Percentiles rank a stretch among this genome's conserved stretches.
Conservation (phyloP, 1,140 invertebrate genomes). For the Babylonia areolata region DNA sequence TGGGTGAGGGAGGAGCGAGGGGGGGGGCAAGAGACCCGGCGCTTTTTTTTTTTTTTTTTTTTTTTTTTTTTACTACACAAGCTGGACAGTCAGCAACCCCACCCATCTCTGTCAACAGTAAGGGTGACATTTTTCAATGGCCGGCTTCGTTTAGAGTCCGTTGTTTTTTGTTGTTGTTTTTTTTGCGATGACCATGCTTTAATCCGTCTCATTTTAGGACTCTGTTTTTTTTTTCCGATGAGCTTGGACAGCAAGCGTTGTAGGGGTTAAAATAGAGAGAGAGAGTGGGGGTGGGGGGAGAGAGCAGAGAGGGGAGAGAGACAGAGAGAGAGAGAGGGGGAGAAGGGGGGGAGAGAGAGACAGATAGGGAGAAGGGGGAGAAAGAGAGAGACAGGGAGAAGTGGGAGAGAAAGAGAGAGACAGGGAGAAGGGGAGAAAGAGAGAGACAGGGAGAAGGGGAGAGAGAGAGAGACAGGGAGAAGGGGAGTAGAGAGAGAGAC, state of each 20-base stretch:
- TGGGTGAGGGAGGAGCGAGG: neutral
- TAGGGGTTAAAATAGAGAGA: neutral
- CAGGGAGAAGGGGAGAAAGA: too few relatives aligned
- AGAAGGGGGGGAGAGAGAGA: too few relatives aligned
- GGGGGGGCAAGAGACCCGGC: neutral
- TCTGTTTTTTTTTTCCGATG: neutral
- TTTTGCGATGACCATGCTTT: conserved; percentile 11
- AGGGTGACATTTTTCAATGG: neutral
- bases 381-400: too few relatives aligned
- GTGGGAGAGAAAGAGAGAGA: too few relatives aligned
- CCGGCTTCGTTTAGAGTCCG: neutral
- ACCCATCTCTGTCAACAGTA: too few relatives aligned
- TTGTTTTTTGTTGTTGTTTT: too few relatives aligned
- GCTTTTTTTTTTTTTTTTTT: too few relatives aligned
- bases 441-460: too few relatives aligned
- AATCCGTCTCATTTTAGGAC: neutral
- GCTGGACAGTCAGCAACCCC: neutral
- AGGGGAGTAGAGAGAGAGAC: too few relatives aligned
- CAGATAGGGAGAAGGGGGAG: too few relatives aligned
- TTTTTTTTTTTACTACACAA: too few relatives aligned
- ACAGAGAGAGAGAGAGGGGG: neutral
- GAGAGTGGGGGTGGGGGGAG: neutral
- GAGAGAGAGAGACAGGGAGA: too few relatives aligned
- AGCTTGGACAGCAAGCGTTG: neutral
- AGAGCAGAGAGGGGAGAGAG: neutral